Base-by-base conservation (phyloP, 2,797 vertebrate genomes). In the Poeciliopsis gracilis region DNA sequence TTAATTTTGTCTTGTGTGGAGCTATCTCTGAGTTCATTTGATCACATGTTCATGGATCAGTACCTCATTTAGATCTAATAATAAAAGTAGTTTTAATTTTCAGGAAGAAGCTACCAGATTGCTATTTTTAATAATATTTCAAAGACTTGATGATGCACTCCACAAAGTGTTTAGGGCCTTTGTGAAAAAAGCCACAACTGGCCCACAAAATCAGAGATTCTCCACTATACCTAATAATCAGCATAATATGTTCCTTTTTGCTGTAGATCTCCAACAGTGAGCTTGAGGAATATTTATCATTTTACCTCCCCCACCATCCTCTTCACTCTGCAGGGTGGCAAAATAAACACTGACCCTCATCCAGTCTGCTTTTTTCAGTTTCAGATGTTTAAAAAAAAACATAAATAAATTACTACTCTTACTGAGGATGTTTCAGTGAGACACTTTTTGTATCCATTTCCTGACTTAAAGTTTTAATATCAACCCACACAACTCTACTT, bases 201-300 rank as follows among this genome's bases (percentile, higher is more conserved):
- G 3, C 36, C 61, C 33, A 38, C 9, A 38, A 30, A 36, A 38
- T 38, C 33, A 66, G 33, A 66, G 8, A 66, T 36, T 36, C 3
- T 38, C 61, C 33, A 38, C 33, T 20, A 11, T 66, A 2, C 63
- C 18, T 41, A 67, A 67, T 41, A 38, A 11, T 20, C 18, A 67
- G 36, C 63, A 12, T 41, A 67, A 67, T 4, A 33, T 25, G 63
- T 41, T 67, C 3, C 16, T 67, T 9, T 67, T 38, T 38, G 63
- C 36, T 41, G 36, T 12, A 67, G 63, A 67, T 67, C 36, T 67
- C 36, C 63, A 67, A 23, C 63, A 67, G 36, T 67, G 63, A 67
- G 61, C 33, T 66, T 38, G 33, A 25, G 61, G 33, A 6, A 66
- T 36, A 36, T 66, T 66, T 66, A 10, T 66, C 20, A 36, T 67